phyloP scores from a whole-genome alignment of 2,797 vertebrate genomes.

The Chelmon rostratus region DNA sequence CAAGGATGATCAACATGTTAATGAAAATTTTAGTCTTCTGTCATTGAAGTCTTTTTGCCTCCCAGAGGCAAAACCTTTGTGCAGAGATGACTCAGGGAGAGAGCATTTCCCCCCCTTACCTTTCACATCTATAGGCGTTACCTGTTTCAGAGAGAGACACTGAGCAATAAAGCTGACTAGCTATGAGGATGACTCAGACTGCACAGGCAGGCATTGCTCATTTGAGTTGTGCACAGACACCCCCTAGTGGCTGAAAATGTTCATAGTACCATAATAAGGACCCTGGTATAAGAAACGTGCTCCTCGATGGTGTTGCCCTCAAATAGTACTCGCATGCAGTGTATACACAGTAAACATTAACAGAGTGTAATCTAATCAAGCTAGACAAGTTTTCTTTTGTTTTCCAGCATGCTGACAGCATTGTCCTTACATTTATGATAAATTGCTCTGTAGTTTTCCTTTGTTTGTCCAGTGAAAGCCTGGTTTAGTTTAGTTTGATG shows the following conservation, averaged over 20 bases:
- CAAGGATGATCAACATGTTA: not conserved
- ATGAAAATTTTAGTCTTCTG: not conserved
- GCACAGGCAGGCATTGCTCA: conserved; percentile 6
- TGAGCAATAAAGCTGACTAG: conserved; percentile 26
- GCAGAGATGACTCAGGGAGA: conserved; percentile 60
- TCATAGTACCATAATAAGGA: not conserved
- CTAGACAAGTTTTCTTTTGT: conserved; percentile 19
- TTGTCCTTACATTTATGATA: not conserved
- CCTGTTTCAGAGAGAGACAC: conserved; percentile 32
- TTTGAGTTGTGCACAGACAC: conserved; percentile 75
- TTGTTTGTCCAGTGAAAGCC: conserved; percentile 25
- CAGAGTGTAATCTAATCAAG: conserved; percentile 39
- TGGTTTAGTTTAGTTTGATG: conserved; percentile 21
- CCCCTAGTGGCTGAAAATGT: conserved; percentile 75
- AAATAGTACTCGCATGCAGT: conserved; percentile 5
- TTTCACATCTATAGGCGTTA: conserved; percentile 38
- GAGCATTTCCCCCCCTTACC: conserved; percentile 42
- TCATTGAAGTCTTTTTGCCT: conserved; percentile 9
- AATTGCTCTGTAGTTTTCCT: conserved; percentile 1
- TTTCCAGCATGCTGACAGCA: not conserved
- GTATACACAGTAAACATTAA: conserved; percentile 42
- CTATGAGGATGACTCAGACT: conserved; percentile 64
- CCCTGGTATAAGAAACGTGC: conserved; percentile 8
- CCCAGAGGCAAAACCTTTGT: conserved; percentile 50
- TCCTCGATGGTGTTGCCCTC: conserved; percentile 1